These are phyloP conservation scores for Chrysomela aeneicollis DNA, from an alignment of 2,888 invertebrate species.

Conservation along the genomic window DNA sequence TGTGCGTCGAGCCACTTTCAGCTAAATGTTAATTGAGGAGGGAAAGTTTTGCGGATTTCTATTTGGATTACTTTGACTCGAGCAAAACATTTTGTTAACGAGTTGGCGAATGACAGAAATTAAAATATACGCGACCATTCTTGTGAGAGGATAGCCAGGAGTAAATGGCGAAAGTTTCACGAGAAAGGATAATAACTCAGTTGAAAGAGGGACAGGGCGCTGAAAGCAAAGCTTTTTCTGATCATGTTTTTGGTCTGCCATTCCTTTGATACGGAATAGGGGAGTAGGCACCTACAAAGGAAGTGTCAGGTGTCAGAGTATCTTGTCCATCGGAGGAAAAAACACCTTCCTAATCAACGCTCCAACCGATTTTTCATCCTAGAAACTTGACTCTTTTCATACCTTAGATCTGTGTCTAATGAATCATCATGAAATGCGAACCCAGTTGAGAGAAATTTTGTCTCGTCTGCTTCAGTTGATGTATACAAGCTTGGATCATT, in stretches of 20 bases:
- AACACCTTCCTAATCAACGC: neutral
- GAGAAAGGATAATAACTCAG: constrained; percentile 57
- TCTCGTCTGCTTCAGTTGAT: no score
- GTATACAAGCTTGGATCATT: no score
- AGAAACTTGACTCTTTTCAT: neutral
- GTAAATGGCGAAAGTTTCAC: constrained; percentile 56
- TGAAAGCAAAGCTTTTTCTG: constrained; percentile 50
- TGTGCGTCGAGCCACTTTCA: constrained; percentile 30
- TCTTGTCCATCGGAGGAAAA: constrained; percentile 5
- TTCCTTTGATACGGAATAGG: constrained; percentile 37
- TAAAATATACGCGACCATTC: constrained; percentile 55
- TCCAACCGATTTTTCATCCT: neutral
- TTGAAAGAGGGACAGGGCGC: constrained; percentile 52
- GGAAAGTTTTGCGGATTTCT: constrained; percentile 38
- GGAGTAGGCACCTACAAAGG: constrained; percentile 25
- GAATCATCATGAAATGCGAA: neutral
- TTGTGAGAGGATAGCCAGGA: constrained; percentile 49
- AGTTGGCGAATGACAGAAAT: constrained; percentile 50
- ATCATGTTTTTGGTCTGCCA: constrained; percentile 44
- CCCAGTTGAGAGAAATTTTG: no score
- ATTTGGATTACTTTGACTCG: constrained; percentile 41
- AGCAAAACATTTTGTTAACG: constrained; percentile 44
- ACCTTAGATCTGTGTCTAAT: neutral
- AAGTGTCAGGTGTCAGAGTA: constrained; percentile 32
- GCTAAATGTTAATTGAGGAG: constrained; percentile 36